Evolutionary conservation across 1,140 invertebrate species (phyloP), one percentile per base, ranked within the genome.

Genomic region (Ericerus pela): DNA sequence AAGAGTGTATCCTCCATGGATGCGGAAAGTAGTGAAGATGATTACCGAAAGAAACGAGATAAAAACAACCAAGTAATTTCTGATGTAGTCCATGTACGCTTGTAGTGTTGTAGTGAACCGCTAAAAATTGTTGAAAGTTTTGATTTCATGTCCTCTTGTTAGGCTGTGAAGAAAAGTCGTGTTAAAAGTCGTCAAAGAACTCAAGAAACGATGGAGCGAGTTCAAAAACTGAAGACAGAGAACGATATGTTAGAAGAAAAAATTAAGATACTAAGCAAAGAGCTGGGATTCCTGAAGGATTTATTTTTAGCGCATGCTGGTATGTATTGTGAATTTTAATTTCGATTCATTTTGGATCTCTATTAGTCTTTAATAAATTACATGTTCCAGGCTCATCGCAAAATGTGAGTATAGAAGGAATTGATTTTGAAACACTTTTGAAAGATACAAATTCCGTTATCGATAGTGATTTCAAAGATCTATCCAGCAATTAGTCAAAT

Each of bases 151-250:
- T 30, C 20, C 22, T 33, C 16, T 65, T 74, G 72, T 16, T 63
- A 84, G 79, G 89, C 89, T 36, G 90, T 93, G 1, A 87, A 90
- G 65, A 82, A 88, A 63, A 89, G 86, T 59, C 75, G 90, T 60
- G 85, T 83, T 31, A 93, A 92, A 70, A 85, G 84, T 53, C 88
- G 89, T 67, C 72, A 83, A 62, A 73, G 79, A 56, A 84, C 88
- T n/a, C 79, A 82, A 62, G 82, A 90, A 65, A 91, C 88, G 4
- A 72, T 86, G 51, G 76, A 80, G 53, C 69, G 85, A 62, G 88
- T 93, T 0, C 81, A 79, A 62, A 76, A 83, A 62, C 66, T 94
- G 10, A 79, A 81, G 63, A 77, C 75, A 28, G 88, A 93, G 67
- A 93, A 94, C 70, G 81, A 87, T 68, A 73, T 80, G 57, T 69